A percentile compares a stretch with the other conserved stretches of the same genome.
phyloP scores from a whole-genome alignment of 2,797 vertebrate species.

The Varecia variegata region DNA sequence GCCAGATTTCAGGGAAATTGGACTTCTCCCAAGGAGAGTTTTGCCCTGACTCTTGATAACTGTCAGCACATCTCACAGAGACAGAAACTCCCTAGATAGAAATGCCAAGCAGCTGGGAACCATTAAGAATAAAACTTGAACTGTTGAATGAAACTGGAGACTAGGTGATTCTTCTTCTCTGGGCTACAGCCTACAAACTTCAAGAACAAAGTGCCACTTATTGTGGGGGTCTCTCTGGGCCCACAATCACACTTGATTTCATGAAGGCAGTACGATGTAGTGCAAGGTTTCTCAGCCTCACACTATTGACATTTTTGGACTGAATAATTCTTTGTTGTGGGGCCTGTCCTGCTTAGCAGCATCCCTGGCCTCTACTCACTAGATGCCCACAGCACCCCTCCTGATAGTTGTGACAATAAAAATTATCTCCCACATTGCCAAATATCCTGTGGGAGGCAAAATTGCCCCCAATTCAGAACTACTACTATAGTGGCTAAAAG shows the following conservation, averaged over 20 bases:
- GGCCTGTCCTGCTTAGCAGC: neutral
- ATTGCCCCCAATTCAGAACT: neutral
- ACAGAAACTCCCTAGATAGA: constrained; percentile 47
- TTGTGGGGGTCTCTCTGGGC: neutral
- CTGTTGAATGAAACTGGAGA: constrained; percentile 50
- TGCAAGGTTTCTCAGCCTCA: neutral
- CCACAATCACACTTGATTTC: neutral
- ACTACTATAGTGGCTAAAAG: neutral
- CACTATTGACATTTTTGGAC: neutral
- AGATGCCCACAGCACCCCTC: neutral
- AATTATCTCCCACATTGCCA: neutral
- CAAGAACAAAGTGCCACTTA: neutral
- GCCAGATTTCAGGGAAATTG: constrained; percentile 49
- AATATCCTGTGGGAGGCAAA: neutral
- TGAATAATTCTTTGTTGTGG: neutral
- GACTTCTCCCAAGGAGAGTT: constrained; percentile 65
- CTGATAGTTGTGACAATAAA: neutral
- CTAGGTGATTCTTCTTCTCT: neutral
- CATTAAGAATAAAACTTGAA: constrained; percentile 63
- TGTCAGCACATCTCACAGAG: constrained; percentile 69
- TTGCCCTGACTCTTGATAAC: constrained; percentile 66
- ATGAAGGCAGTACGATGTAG: fast-evolving
- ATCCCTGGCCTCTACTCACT: neutral
- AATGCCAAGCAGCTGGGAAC: constrained; percentile 73
- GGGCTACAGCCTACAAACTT: neutral